These are phyloP conservation scores for Argyresthia goedartella DNA, from an alignment of 2,888 invertebrate species.

Conservation along the genomic window DNA sequence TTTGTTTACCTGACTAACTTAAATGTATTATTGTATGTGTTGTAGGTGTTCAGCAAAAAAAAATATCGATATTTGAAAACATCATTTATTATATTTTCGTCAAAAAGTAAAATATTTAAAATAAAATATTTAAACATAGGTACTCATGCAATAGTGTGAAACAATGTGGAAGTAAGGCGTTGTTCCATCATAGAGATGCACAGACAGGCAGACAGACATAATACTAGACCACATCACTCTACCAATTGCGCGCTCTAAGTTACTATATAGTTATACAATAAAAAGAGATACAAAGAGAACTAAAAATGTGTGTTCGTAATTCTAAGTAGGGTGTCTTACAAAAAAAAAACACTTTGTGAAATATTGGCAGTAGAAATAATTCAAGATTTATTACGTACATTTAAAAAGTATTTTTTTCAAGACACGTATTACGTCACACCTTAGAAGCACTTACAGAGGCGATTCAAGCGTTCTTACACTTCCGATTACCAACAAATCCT, in stretches of 20 bases:
- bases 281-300: conserved; percentile 43
- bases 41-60: conserved; percentile 15
- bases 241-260: neutral
- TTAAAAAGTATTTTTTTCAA: conserved; percentile 15
- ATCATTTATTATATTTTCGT: conserved; percentile 69
- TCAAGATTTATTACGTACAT: conserved; percentile 33
- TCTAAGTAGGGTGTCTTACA: conserved; percentile 44
- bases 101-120: conserved; percentile 69
- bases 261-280: conserved; percentile 39
- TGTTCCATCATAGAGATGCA: neutral
- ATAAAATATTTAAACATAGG: conserved; percentile 64
- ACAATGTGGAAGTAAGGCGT: conserved; percentile 25
- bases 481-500: conserved; percentile 22
- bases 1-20: conserved; percentile 22
- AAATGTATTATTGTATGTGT: too few species aligned
- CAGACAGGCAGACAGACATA: neutral
- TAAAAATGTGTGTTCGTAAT: conserved; percentile 57
- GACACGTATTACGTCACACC: conserved; percentile 35
- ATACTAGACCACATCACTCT: neutral
- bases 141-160: conserved; percentile 55
- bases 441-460: conserved; percentile 60
- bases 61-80: conserved; percentile 55
- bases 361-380: conserved; percentile 59
- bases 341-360: conserved; percentile 55
- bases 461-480: conserved; percentile 57